A percentile compares a stretch with the other conserved stretches of the same genome.
These are phyloP conservation scores for Hirtodrosophila trivittata DNA, from an alignment of 2,888 invertebrate genomes.

Conservation along the genomic window DNA sequence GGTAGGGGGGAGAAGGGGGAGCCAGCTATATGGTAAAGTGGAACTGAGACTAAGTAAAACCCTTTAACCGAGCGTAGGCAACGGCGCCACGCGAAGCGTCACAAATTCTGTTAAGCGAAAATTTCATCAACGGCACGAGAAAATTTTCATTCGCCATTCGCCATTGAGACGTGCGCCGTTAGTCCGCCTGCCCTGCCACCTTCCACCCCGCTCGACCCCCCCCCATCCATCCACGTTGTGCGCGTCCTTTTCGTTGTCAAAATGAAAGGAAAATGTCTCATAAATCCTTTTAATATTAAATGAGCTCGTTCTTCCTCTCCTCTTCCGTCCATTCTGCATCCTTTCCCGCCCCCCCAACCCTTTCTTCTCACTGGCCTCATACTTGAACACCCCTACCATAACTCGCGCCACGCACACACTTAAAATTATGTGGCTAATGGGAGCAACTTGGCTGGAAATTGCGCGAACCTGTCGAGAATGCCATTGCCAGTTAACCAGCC, in stretches of 20 bases:
- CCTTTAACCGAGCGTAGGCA: conserved; percentile 72
- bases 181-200: neutral
- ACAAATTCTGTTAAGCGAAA: conserved; percentile 81
- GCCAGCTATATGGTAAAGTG: conserved; percentile 43
- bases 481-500: conserved; percentile 33
- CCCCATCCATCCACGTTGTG: neutral
- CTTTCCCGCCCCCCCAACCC: neutral
- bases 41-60: conserved; percentile 72
- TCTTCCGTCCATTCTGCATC: neutral
- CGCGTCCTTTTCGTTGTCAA: conserved; percentile 72
- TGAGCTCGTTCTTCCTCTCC: conserved; percentile 67
- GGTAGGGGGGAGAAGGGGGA: neutral
- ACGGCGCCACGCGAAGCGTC: conserved; percentile 61
- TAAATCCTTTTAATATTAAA: conserved; percentile 82
- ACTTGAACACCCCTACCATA: conserved; percentile 10
- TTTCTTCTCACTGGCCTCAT: neutral
- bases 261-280: conserved; percentile 81
- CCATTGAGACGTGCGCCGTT: conserved; percentile 52
- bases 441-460: conserved; percentile 79
- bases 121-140: conserved; percentile 75
- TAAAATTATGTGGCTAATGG: conserved; percentile 79
- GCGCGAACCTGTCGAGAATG: conserved; percentile 64
- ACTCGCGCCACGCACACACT: conserved; percentile 71
- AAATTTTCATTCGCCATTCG: conserved; percentile 67
- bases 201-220: conserved; percentile 1